A percentile compares a stretch with the other conserved stretches of the same genome.
These are phyloP conservation scores for Dynastes tityus DNA, from an alignment of 2,888 invertebrate genomes.

Conservation along the genomic window DNA sequence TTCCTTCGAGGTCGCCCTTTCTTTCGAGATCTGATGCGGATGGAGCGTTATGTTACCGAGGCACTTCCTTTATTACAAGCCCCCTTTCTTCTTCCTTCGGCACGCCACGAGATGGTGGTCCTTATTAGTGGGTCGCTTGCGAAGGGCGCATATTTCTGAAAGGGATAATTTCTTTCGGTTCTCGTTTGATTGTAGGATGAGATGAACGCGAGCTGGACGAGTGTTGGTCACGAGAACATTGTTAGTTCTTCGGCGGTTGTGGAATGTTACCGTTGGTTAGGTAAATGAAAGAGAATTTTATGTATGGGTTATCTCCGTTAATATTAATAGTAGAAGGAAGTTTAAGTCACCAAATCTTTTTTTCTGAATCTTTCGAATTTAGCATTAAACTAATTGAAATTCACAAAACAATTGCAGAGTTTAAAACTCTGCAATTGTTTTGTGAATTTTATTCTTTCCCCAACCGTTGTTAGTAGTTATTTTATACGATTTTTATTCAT, in stretches of 20 bases:
- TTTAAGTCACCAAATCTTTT: too few relatives aligned
- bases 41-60: constrained; percentile 49
- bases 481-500: too few relatives aligned
- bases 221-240: constrained; percentile 55
- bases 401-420: too few relatives aligned
- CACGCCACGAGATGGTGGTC: too few relatives aligned
- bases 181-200: too few relatives aligned
- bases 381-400: too few relatives aligned
- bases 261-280: constrained; percentile 36
- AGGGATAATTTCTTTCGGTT: constrained; percentile 39
- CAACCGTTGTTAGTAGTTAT: too few relatives aligned
- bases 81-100: too few relatives aligned
- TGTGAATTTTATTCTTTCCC: too few relatives aligned
- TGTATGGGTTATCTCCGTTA: not conserved
- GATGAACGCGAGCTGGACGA: constrained; percentile 28
- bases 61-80: constrained; percentile 44
- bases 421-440: too few relatives aligned
- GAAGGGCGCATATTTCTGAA: constrained; percentile 3
- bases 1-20: constrained; percentile 34
- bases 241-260: constrained; percentile 53
- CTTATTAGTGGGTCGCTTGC: not conserved
- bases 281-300: constrained; percentile 34
- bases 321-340: too few relatives aligned
- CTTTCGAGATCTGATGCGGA: constrained; percentile 8
- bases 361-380: too few relatives aligned